Percentiles rank a stretch among this genome's conserved stretches.
phyloP scores from a whole-genome alignment of 2,797 vertebrate species.

The Scleropages formosus region DNA sequence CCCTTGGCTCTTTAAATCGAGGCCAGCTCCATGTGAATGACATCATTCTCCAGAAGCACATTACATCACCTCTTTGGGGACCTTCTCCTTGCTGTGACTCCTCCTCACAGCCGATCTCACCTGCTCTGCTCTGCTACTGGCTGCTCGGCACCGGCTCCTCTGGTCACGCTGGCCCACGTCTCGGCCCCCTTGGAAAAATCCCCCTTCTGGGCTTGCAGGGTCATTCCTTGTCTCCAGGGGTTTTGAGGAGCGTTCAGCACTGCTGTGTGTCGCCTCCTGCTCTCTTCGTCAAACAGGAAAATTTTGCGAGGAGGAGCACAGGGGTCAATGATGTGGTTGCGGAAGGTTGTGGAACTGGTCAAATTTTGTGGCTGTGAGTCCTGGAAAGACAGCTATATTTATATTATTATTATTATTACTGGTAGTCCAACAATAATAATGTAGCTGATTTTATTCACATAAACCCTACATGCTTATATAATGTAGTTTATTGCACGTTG shows the following conservation, averaged over 20 bases:
- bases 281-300: too few species aligned
- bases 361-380: too few species aligned
- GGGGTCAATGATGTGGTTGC: too few species aligned
- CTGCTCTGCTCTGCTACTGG: slow-evolving; percentile 51
- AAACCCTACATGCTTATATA: too few species aligned
- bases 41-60: slow-evolving; percentile 55
- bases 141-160: slow-evolving; percentile 25
- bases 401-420: too few species aligned
- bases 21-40: slow-evolving; percentile 45
- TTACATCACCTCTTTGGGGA: slow-evolving; percentile 61
- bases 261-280: too few species aligned
- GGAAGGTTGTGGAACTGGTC: too few species aligned
- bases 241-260: not conserved
- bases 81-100: slow-evolving; percentile 19
- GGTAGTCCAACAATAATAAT: too few species aligned
- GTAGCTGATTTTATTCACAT: too few species aligned
- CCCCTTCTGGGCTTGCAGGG: slow-evolving; percentile 28
- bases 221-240: slow-evolving; percentile 40
- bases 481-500: too few species aligned
- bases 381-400: too few species aligned
- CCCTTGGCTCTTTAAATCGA: slow-evolving; percentile 48
- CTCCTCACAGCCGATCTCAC: slow-evolving; percentile 44
- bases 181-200: slow-evolving; percentile 24
- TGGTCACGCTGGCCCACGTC: slow-evolving; percentile 28
- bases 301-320: too few species aligned